Conservation (phyloP, 2,113 vertebrate species). For the Calonectris borealis region DNA sequence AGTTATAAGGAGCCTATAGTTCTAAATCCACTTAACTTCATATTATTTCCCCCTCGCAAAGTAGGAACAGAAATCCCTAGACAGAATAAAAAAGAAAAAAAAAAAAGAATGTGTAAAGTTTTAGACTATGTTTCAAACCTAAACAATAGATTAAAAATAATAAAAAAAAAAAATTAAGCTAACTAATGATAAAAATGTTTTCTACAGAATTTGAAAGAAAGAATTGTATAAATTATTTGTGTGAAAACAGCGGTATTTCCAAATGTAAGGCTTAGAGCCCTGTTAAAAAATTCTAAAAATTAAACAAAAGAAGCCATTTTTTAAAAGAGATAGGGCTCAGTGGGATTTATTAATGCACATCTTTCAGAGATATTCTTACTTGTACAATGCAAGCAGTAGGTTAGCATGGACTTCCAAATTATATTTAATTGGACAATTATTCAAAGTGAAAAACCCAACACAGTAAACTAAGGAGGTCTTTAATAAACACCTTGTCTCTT, state of each 20-base stretch:
- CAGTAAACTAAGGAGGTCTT: slow-evolving; percentile 94
- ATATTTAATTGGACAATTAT: slow-evolving; percentile 99
- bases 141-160: slow-evolving; percentile 19
- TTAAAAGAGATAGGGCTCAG: slow-evolving; percentile 90
- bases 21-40: slow-evolving; percentile 16
- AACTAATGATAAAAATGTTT: slow-evolving; percentile 44
- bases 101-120: not conserved
- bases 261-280: slow-evolving; percentile 83
- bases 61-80: not conserved
- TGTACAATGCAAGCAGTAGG: slow-evolving; percentile 87
- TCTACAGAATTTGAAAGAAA: slow-evolving; percentile 50
- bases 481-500: slow-evolving; percentile 99
- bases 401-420: slow-evolving; percentile 96
- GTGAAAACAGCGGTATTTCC: slow-evolving; percentile 78
- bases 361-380: slow-evolving; percentile 87
- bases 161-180: not conserved
- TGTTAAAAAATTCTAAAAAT: slow-evolving; percentile 87
- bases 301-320: slow-evolving; percentile 88
- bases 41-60: slow-evolving; percentile 11
- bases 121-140: not conserved
- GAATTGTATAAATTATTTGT: slow-evolving; percentile 85
- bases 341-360: slow-evolving; percentile 99
- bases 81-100: not conserved
- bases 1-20: not conserved
- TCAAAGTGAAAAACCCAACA: slow-evolving; percentile 98